Base-by-base conservation (phyloP, 2,888 invertebrate species). In the Molanna angustata region DNA sequence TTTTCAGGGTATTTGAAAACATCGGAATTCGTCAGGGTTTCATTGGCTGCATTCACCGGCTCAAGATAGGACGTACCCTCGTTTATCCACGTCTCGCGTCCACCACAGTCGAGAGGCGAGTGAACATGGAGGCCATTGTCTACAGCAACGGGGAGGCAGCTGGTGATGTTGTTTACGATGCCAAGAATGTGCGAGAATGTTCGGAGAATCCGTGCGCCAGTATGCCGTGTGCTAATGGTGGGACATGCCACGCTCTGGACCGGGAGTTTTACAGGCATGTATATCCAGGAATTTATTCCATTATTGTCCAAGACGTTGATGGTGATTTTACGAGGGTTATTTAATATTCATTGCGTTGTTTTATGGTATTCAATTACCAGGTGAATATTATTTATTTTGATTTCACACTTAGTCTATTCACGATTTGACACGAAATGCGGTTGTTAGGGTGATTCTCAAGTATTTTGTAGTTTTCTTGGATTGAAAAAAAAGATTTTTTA, bases 41-140 rank as follows among this genome's bases (percentile, higher is more conserved):
- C 63, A 83, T 89, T 62, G 94, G 94, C 2, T 94, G 94, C 73
- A 83, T 94, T 58, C 83, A 85, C 62, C 84, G 85, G 62, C 74
- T 94, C 64, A 85, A 86, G 71, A 84, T 93, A 66, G 90, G 90
- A 63, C 83, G 86, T 53, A 82, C 84, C 65, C 87, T 88, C 69
- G 82, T 85, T 59, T 72, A 83, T 19, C 76, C 59, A 4, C 42
- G 41, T 16, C 20, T 19, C 20, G 76, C 75, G 70, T 80, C 89
- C 68, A 82, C 86, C 63, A 82, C 83, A 60, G 74, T 82, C 64
- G 82, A 85, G 67, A 83, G 84, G 56, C 31, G 16, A 3, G 73
- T 85, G 56, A 74, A 82, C 64, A 82, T 85, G 67, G 82, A 84
- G 56, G 40, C 17, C 4, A 73, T 21, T 6, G 35, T 11, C 6